A percentile compares a stretch with the other conserved stretches of the same genome.
phyloP scores from a whole-genome alignment of 2,888 invertebrate species.

The Emesis castigata region DNA sequence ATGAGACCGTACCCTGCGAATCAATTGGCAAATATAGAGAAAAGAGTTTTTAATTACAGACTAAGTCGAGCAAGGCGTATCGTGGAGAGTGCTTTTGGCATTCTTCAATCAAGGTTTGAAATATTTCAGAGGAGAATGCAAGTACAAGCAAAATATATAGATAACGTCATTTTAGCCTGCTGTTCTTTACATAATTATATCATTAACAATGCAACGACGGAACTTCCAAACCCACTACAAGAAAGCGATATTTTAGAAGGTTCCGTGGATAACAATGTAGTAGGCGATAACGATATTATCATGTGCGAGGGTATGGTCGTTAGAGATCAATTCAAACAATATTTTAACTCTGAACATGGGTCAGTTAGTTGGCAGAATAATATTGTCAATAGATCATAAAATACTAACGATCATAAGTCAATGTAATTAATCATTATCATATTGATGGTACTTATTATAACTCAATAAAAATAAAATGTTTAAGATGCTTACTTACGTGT shows the following conservation, averaged over 20 bases:
- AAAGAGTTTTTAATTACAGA: slow-evolving; percentile 25
- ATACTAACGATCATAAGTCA: slow-evolving; percentile 27
- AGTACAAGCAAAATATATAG: slow-evolving; percentile 26
- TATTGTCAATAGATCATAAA: slow-evolving; percentile 6
- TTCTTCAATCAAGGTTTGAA: slow-evolving; percentile 27
- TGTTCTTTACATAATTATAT: slow-evolving; percentile 16
- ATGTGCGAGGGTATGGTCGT: slow-evolving; percentile 33
- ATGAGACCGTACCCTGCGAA: slow-evolving; percentile 55
- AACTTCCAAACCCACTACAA: slow-evolving; percentile 25
- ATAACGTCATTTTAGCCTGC: slow-evolving; percentile 2
- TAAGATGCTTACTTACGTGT: slow-evolving; percentile 1
- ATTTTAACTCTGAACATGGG: slow-evolving; percentile 45
- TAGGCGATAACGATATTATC: slow-evolving; percentile 22
- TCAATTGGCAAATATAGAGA: slow-evolving; percentile 15
- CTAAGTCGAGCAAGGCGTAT: slow-evolving; percentile 32
- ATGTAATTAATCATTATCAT: slow-evolving; percentile 24
- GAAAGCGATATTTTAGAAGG: slow-evolving; percentile 36
- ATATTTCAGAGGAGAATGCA: slow-evolving; percentile 28
- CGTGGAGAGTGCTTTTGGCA: slow-evolving; percentile 36
- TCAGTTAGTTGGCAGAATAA: slow-evolving; percentile 8
- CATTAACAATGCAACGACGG: slow-evolving; percentile 6
- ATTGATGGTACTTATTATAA: slow-evolving; percentile 8
- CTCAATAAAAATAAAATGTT: background rate
- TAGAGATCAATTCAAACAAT: slow-evolving; percentile 48
- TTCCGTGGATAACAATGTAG: slow-evolving; percentile 39